These are phyloP conservation scores for Latrodectus hesperus DNA, from an alignment of 2,888 invertebrate genomes.

Conservation along the genomic window DNA sequence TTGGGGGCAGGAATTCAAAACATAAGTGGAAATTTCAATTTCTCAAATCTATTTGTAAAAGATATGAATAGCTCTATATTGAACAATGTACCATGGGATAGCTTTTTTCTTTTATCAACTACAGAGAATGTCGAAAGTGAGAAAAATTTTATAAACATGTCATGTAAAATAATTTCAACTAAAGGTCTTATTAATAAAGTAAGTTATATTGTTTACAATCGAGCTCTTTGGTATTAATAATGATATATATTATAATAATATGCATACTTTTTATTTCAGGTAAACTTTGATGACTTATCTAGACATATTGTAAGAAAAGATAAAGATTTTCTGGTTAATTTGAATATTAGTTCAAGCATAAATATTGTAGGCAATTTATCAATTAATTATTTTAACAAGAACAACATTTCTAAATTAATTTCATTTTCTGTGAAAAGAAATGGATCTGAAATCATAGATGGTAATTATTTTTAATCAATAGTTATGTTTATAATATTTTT, in stretches of 20 bases:
- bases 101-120: neutral
- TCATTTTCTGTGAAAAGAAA: constrained; percentile 7
- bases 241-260: neutral
- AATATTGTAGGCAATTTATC: neutral
- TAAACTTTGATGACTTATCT: neutral
- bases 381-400: constrained; percentile 9
- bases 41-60: neutral
- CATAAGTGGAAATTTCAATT: constrained; percentile 6
- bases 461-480: constrained; percentile 6
- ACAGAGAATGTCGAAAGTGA: neutral
- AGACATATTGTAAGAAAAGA: neutral
- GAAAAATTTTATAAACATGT: constrained; percentile 7
- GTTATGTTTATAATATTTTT: neutral
- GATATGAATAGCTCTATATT: neutral
- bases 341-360: constrained; percentile 6
- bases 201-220: neutral
- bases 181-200: constrained; percentile 13
- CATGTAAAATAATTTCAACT: neutral
- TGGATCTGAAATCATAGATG: constrained; percentile 12
- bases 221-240: neutral
- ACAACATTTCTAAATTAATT: neutral
- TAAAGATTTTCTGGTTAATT: neutral
- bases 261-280: constrained; percentile 27
- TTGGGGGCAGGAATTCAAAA: neutral
- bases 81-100: constrained; percentile 3